Conservation (phyloP, 1,140 invertebrate genomes). For the Drosophila hydei region DNA sequence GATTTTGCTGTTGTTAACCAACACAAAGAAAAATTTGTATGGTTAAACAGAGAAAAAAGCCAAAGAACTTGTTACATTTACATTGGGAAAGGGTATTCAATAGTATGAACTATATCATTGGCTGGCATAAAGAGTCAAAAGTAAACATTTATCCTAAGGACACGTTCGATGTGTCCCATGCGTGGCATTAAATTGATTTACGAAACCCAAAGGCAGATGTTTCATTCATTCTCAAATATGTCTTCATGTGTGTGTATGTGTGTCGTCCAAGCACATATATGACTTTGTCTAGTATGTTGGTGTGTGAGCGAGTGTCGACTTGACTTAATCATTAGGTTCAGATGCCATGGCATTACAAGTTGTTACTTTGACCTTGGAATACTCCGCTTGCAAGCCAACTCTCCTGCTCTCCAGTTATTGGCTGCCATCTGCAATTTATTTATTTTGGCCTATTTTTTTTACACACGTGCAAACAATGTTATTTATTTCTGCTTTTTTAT, state of each 20-base stretch:
- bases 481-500: not conserved
- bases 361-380: conserved; percentile 71
- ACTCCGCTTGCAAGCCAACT: not conserved
- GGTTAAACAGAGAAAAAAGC: too few species aligned
- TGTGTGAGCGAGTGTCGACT: conserved; percentile 31
- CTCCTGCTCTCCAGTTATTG: conserved; percentile 44
- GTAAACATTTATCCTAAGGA: conserved; percentile 9
- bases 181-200: conserved; percentile 73
- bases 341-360: conserved; percentile 64
- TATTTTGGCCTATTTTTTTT: conserved; percentile 61
- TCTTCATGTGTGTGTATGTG: conserved; percentile 13
- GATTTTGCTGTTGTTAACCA: too few species aligned
- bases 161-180: conserved; percentile 39
- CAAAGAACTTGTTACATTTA: too few species aligned
- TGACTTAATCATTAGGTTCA: conserved; percentile 68
- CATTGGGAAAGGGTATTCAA: not conserved
- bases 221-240: conserved; percentile 34
- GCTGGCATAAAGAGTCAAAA: conserved; percentile 13
- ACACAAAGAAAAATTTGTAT: too few species aligned
- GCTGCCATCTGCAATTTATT: conserved; percentile 73
- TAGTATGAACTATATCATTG: conserved; percentile 2
- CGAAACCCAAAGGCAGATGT: conserved; percentile 54
- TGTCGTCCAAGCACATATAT: not conserved
- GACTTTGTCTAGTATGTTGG: conserved; percentile 16
- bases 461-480: conserved; percentile 37